Base-by-base conservation (phyloP, 2,888 invertebrate genomes). In the Pantelozetes paolii region DNA sequence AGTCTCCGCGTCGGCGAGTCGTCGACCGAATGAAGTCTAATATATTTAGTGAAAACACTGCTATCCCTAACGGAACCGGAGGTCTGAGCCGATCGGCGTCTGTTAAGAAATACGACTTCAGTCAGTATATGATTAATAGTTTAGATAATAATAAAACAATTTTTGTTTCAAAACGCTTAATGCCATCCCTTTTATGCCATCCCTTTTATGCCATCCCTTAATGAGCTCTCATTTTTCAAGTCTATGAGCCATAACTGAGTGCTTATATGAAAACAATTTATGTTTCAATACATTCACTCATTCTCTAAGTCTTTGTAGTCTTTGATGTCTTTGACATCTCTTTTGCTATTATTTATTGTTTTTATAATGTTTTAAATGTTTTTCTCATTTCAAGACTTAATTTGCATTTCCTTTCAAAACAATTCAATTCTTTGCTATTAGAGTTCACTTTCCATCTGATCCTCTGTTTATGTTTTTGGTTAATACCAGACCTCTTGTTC, bases 11-110 rank as follows among this genome's bases (percentile, higher is more conserved):
- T 11, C 72, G 77, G 26, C 74, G 75, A 45, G 75, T 77, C 20
- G 77, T 78, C 71, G 77, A 78, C 72, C 76, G 78, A 70, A 76
- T 78, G 76, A 77, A 78, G 71, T 78, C 78, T 15, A 77, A 76
- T 32, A 77, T 78, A 26, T 78, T 78, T 71, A 76, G 75, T 13
- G 78, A 77, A 48, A 69, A 71, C 36, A 59, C 69, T 30, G 70
- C 69, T 2, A 73, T 36, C 9, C 2, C 75, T 59, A 64, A 64
- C 23, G 62, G 62, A 64, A 36, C 3, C 3, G 42, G 20, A 11
- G 71, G 64, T 59, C 45, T 74, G n/a, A 23, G 32, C 9, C 74
- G 74, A 23, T 50, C 74, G 45, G 70, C 74, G 18, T 74, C 74
- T 28, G 72, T 71, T 67, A 75, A 75, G 67, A 75, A 75, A 57